Conservation (phyloP, 1,140 invertebrate genomes). For the Triops longicaudatus region DNA sequence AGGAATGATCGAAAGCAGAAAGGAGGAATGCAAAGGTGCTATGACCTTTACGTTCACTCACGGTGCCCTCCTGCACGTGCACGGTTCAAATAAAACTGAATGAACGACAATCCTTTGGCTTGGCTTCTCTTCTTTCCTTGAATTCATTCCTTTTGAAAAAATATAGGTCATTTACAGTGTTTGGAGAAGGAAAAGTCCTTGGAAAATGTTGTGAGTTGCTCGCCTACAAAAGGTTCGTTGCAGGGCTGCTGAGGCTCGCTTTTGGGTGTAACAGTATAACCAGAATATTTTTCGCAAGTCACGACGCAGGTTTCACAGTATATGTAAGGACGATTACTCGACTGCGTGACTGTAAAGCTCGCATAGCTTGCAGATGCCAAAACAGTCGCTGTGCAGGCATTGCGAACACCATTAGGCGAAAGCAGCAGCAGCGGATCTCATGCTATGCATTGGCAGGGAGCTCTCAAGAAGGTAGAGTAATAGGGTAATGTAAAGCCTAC, state of each 20-base stretch:
- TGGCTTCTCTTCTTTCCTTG: neutral
- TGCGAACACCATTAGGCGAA: neutral
- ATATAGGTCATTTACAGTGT: neutral
- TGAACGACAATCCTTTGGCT: neutral
- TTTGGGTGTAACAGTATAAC: neutral
- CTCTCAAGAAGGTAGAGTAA: neutral
- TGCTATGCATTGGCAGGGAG: neutral
- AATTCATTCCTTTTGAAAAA: neutral
- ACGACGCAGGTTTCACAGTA: neutral
- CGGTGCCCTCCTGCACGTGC: neutral
- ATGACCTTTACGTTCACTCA: neutral
- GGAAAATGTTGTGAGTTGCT: neutral
- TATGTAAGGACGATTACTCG: neutral
- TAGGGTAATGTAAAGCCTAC: conserved; percentile 11
- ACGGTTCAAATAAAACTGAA: neutral
- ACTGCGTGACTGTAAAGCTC: neutral
- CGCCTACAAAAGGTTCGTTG: neutral
- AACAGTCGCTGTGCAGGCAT: neutral
- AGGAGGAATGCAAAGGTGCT: neutral
- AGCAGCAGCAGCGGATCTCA: neutral
- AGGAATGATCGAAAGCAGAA: neutral
- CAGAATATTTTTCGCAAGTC: neutral
- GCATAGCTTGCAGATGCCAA: neutral
- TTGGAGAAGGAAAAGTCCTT: neutral
- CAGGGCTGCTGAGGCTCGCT: neutral